Percentiles rank a stretch among this genome's conserved stretches.
Conservation (phyloP, 2,113 vertebrate genomes). For the Cervus canadensis region DNA sequence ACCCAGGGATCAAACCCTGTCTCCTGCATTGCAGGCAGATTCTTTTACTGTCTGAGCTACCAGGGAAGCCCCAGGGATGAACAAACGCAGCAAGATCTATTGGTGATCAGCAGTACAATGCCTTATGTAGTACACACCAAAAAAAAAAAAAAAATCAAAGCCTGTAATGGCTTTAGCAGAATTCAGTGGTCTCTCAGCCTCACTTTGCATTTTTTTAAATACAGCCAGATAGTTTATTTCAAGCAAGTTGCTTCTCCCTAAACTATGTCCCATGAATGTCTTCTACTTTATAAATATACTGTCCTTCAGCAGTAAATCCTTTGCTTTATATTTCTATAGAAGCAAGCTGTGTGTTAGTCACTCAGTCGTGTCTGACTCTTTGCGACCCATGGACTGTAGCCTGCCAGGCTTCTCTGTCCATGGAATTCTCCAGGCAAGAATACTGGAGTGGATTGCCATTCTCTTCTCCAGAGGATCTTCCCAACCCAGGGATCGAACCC, state of each 20-base stretch:
- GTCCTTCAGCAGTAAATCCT: slow-evolving; percentile 6
- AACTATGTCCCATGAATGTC: not conserved
- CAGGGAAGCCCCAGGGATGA: not conserved
- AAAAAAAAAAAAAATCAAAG: not conserved
- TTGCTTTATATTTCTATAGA: slow-evolving; percentile 26
- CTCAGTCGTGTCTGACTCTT: too few relatives aligned
- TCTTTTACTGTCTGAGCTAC: not conserved
- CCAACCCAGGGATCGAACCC: too few relatives aligned
- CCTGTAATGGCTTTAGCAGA: too few relatives aligned
- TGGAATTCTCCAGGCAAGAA: too few relatives aligned
- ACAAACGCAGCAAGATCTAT: not conserved
- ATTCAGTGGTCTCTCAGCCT: too few relatives aligned
- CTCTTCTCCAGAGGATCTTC: too few relatives aligned
- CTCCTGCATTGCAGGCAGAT: not conserved
- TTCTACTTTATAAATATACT: slow-evolving; percentile 37
- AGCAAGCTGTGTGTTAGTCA: not conserved
- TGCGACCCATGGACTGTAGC: too few relatives aligned
- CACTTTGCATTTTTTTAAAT: too few relatives aligned
- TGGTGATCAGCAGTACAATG: not conserved
- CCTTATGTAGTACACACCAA: not conserved
- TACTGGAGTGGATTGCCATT: too few relatives aligned
- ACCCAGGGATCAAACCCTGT: not conserved
- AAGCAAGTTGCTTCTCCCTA: too few relatives aligned
- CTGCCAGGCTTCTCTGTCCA: too few relatives aligned
- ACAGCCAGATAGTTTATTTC: too few relatives aligned